Evolutionary conservation across 1,140 invertebrate species (phyloP), one percentile per base, ranked within the genome.

Genomic region (Nymphalis io): DNA sequence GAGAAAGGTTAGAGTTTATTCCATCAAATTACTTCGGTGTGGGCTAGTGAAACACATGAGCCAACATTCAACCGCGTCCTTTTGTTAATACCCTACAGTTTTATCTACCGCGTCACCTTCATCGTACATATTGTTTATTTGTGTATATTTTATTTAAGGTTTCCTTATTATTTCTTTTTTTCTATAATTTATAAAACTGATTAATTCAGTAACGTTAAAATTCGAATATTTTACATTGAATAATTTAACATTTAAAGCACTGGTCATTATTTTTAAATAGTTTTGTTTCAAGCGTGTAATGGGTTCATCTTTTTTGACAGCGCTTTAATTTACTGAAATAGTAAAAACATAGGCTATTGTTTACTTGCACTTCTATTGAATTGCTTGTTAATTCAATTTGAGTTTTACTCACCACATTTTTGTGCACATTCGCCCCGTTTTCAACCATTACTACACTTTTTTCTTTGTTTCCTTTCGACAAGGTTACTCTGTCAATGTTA

Each of bases 321-420:
- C 16, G 46, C 21, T 38, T 38, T n/a, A 18, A 51, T 51, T 20
- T 11, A 0, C 46, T 16, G 46, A n/a, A 63, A 12, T 18, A 51
- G 16, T 51, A 63, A 63, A 62, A 53, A 53, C 44, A 51, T 18
- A 12, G n/a, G n/a, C 15, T 48, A 63, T 63, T 63, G 60, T 63
- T 38, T 63, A 23, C 46, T 63, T 51, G 27, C 23, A 20, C 38
- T 51, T 51, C 46, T 23, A 39, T 51, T 46, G 15, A 39, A 63
- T 46, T 42, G 46, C 46, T 53, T 18, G 44, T 20, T 20, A 33
- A 33, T 48, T 21, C 46, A 63, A 46, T 51, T 38, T 51, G 46
- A 63, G 33, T 46, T n/a, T 13, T 46, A 2, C 20, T 53, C 60
- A 62, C 46, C 60, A 46, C 27, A 42, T 46, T 51, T 51, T 51